These are phyloP conservation scores for Ceratitis capitata DNA, from an alignment of 1,140 invertebrate genomes.

Conservation along the genomic window DNA sequence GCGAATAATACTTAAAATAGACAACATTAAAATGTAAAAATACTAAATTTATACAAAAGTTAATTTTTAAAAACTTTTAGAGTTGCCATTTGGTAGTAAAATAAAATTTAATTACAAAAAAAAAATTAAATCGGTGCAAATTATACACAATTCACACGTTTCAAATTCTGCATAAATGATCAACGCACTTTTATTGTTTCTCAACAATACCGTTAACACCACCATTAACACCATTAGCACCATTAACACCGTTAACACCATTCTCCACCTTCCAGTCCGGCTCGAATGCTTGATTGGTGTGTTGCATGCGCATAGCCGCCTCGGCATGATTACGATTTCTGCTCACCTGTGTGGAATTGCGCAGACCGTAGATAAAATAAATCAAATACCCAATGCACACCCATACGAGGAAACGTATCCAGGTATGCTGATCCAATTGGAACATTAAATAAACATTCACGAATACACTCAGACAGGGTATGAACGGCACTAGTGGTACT, in stretches of 20 bases:
- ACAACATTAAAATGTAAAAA: too few relatives aligned
- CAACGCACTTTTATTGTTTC: neutral
- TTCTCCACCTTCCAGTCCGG: conserved; percentile 58
- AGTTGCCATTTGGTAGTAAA: too few relatives aligned
- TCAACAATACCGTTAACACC: too few relatives aligned
- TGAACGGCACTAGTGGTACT: conserved; percentile 86
- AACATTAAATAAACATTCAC: conserved; percentile 90
- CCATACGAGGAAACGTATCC: conserved; percentile 87
- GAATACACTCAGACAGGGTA: conserved; percentile 85
- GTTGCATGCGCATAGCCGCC: conserved; percentile 53
- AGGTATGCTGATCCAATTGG: conserved; percentile 83
- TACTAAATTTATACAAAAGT: too few relatives aligned
- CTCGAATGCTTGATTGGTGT: conserved; percentile 57
- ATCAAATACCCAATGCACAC: conserved; percentile 75
- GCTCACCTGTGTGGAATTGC: conserved; percentile 65
- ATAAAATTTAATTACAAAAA: too few relatives aligned
- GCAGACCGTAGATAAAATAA: conserved; percentile 71
- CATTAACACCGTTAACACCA: conserved; percentile 39
- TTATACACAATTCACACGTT: too few relatives aligned
- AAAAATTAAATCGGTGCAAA: too few relatives aligned
- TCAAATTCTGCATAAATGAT: neutral
- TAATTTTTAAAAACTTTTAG: too few relatives aligned
- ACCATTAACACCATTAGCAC: conserved; percentile 47
- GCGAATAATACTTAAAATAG: too few relatives aligned
- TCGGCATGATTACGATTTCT: conserved; percentile 53